Evolutionary conservation across 23 tunicate genomes (phyloP), one percentile per base, ranked within the genome.

Genomic region (Trididemnum nubilum): DNA sequence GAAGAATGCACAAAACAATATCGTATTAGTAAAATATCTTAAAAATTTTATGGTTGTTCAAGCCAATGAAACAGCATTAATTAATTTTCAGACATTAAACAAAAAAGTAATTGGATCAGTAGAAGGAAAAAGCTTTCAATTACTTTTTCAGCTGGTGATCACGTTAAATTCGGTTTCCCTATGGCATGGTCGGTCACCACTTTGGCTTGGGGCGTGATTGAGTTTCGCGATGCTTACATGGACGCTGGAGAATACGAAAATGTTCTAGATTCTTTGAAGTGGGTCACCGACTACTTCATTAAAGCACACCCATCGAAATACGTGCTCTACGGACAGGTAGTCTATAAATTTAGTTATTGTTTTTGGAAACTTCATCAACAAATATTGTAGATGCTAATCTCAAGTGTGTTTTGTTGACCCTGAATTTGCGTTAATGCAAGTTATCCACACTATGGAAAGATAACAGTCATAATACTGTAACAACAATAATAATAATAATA

Each of bases 111-210:
- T n/a, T n/a, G n/a, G n/a, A n/a, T n/a, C n/a, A n/a, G n/a, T n/a
- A n/a, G n/a, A n/a, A n/a, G n/a, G n/a, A n/a, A n/a, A n/a, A n/a
- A n/a, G n/a, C n/a, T n/a, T n/a, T n/a, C n/a, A n/a, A n/a, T n/a
- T n/a, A n/a, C n/a, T n/a, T n/a, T n/a, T n/a, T n/a, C 71, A 92
- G 99, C 99, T 74, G 99, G 99, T n/a, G 99, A 95, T 73, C 87
- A 86, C 76, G 99, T 95, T 29, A 95, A 95, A 40, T 95, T 95
- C 40, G 95, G 91, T 0, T 90, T 95, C 31, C 99, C 99, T 21
- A 90, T 95, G 96, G 99, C 99, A 28, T 95, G 88, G 88, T 78
- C 96, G 1, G 99, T 93, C 25, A 95, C 99, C 21, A 90, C 96
- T 21, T 73, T 95, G 0, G 99, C 99, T 34, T 95, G 99, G 99